Percentiles rank a stretch among this genome's conserved stretches.
phyloP scores from a whole-genome alignment of 2,797 vertebrate genomes.

The Arrhamphus sclerolepis region DNA sequence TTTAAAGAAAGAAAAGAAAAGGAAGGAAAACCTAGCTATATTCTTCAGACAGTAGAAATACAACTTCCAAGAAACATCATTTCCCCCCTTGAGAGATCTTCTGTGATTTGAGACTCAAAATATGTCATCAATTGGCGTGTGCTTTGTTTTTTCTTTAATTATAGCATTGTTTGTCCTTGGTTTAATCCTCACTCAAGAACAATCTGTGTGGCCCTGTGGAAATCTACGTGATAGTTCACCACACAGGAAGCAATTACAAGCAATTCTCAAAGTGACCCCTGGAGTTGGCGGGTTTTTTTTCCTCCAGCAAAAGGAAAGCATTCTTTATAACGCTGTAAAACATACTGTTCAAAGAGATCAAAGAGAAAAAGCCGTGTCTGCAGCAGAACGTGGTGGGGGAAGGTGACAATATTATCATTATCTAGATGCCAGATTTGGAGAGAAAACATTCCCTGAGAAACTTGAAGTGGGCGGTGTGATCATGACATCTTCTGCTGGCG shows the following conservation, averaged over 20 bases:
- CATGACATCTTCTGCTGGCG: constrained; percentile 42
- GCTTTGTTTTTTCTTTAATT: constrained; percentile 33
- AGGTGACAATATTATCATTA: constrained; percentile 75
- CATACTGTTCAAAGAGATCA: constrained; percentile 63
- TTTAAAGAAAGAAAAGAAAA: too few species aligned
- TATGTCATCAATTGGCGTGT: constrained; percentile 27
- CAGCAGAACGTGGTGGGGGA: constrained; percentile 58
- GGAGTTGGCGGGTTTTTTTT: constrained; percentile 37
- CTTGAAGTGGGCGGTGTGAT: constrained; percentile 51
- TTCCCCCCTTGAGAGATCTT: too few species aligned
- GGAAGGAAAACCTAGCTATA: too few species aligned
- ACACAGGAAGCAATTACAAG: constrained; percentile 70
- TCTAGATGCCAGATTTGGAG: constrained; percentile 65
- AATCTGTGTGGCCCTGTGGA: constrained; percentile 49
- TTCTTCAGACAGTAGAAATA: too few species aligned
- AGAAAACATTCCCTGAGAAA: constrained; percentile 62
- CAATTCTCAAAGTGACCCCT: constrained; percentile 71
- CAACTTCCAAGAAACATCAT: too few species aligned
- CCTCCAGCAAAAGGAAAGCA: constrained; percentile 47
- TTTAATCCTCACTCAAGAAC: constrained; percentile 36
- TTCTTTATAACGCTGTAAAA: constrained; percentile 69
- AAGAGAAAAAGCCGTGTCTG: constrained; percentile 55
- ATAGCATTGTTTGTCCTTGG: constrained; percentile 37
- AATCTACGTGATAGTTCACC: constrained; percentile 74
- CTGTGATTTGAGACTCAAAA: constrained; percentile 5